Conservation (phyloP, 2,113 vertebrate species). For the Indicator indicator region DNA sequence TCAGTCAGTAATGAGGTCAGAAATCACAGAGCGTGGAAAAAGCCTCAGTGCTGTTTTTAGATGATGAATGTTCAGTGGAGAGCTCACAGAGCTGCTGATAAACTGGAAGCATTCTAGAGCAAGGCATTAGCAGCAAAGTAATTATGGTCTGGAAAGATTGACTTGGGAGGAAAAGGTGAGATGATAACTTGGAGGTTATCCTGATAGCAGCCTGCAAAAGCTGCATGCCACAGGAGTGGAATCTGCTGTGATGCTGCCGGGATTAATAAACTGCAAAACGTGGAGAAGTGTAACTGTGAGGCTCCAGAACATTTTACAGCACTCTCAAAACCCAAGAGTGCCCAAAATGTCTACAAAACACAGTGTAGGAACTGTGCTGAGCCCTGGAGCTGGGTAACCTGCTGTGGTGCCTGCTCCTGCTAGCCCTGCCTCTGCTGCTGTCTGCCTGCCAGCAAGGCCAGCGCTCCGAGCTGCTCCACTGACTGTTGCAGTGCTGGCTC, state of each 20-base stretch:
- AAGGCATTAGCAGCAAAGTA: background rate
- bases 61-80: background rate
- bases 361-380: background rate
- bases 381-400: background rate
- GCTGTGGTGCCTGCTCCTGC: rapidly evolving
- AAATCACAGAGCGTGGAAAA: background rate
- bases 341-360: background rate
- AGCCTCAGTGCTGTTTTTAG: background rate
- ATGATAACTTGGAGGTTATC: background rate
- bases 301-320: background rate
- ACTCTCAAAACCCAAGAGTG: background rate
- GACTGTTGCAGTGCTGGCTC: background rate
- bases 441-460: background rate
- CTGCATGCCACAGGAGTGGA: background rate
- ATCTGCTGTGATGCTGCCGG: background rate
- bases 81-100: background rate
- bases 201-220: background rate
- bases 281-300: background rate
- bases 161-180: conserved; percentile 14
- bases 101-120: background rate
- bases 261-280: background rate
- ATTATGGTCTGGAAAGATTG: background rate
- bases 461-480: background rate
- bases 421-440: background rate
- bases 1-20: background rate